A percentile compares a stretch with the other conserved stretches of the same genome.
Evolutionary conservation across 2,113 vertebrate genomes (phyloP).

Genomic region (Heterochromis multidens): DNA sequence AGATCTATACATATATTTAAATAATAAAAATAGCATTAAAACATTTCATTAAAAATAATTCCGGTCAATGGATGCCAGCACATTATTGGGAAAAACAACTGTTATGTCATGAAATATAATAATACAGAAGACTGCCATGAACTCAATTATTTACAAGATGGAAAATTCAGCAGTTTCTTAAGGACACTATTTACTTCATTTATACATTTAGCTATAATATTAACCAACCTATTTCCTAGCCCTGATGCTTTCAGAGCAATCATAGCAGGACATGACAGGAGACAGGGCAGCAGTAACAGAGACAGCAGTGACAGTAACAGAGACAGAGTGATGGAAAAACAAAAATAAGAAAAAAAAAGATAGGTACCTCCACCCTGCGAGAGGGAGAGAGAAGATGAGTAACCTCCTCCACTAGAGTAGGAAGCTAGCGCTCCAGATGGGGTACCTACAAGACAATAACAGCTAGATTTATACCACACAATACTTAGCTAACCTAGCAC

Average conservation of each 20-base stretch:
- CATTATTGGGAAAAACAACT: neutral
- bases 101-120: neutral
- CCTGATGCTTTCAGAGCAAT: neutral
- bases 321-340: neutral
- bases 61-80: neutral
- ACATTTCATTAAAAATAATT: neutral
- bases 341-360: neutral
- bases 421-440: slow-evolving; percentile 76
- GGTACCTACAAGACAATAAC: slow-evolving; percentile 68
- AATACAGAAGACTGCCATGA: neutral
- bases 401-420: slow-evolving; percentile 77
- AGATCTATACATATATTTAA: neutral
- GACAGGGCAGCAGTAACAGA: neutral
- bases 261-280: neutral
- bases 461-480: slow-evolving; percentile 24
- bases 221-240: neutral
- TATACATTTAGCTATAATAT: neutral
- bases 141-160: neutral
- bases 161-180: neutral
- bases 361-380: slow-evolving; percentile 75
- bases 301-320: neutral
- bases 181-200: neutral
- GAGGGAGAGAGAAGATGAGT: slow-evolving; percentile 75
- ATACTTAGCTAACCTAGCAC: neutral
- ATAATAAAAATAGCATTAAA: neutral